A percentile compares a stretch with the other conserved stretches of the same genome.
Conservation (phyloP, 2,888 invertebrate genomes). For the Drosophila incognita region DNA sequence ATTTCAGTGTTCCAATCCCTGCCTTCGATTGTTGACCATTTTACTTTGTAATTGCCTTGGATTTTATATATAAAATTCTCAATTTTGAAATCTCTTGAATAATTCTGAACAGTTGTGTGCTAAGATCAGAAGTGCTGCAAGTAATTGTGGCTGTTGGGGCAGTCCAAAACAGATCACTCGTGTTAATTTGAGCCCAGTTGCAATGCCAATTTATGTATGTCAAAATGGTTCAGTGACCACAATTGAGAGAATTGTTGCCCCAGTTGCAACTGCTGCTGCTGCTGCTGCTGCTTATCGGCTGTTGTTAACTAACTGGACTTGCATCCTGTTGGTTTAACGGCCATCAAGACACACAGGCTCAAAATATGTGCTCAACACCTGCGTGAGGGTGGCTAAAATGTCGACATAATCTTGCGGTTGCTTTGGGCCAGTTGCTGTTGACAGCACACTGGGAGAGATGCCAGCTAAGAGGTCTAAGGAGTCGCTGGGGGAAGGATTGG, state of each 20-base stretch:
- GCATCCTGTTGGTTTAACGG: conserved; percentile 22
- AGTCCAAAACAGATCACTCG: background rate
- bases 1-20: too few species aligned
- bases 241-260: background rate
- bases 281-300: background rate
- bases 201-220: background rate
- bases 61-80: too few species aligned
- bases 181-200: background rate
- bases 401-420: conserved; percentile 53
- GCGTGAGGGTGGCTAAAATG: conserved; percentile 25
- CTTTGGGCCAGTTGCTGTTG: conserved; percentile 30
- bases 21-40: too few species aligned
- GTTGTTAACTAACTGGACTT: background rate
- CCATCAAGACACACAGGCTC: conserved; percentile 26
- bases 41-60: too few species aligned
- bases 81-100: background rate
- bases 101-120: background rate
- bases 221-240: background rate
- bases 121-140: background rate
- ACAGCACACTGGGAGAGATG: conserved; percentile 46
- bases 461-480: conserved; percentile 10
- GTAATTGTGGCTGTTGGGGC: background rate
- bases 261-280: background rate
- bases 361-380: background rate
- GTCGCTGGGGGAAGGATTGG: background rate